Evolutionary conservation across 2,888 invertebrate genomes (phyloP).

Genomic region (Tiphia femorata): DNA sequence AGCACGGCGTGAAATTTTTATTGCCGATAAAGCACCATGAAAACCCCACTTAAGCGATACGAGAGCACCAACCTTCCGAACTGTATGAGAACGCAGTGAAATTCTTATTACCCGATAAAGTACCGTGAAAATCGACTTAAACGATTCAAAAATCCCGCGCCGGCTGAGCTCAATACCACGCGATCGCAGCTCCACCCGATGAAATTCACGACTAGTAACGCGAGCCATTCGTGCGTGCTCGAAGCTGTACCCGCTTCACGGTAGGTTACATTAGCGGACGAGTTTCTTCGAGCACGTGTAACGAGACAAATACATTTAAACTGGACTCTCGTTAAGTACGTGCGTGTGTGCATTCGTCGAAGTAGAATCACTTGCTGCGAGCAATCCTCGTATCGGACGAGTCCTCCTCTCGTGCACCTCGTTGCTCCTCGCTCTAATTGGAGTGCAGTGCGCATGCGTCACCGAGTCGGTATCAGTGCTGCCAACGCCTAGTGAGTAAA

Average conservation of each 20-base stretch:
- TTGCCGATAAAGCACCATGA: too few species aligned
- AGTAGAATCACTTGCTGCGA: constrained; percentile 3
- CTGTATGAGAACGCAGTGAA: too few species aligned
- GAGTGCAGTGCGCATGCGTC: constrained; percentile 27
- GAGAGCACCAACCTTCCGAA: too few species aligned
- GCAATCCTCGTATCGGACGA: too few species aligned
- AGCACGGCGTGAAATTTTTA: too few species aligned
- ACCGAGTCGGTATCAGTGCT: constrained; percentile 25
- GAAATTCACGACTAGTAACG: too few species aligned
- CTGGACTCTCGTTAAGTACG: neutral
- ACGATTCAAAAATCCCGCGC: too few species aligned
- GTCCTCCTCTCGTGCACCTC: constrained; percentile 1
- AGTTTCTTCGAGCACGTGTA: neutral
- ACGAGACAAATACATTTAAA: neutral
- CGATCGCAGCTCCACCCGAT: too few species aligned
- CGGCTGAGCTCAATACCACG: constrained; percentile 29
- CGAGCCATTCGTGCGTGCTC: neutral
- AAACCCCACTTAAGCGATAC: too few species aligned
- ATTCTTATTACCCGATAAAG: too few species aligned
- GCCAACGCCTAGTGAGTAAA: too few species aligned
- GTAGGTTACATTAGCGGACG: constrained; percentile 5
- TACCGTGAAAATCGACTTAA: too few species aligned
- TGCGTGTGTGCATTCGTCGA: constrained; percentile 1
- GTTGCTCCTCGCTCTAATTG: constrained; percentile 7
- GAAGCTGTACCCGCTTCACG: constrained; percentile 6